A percentile compares a stretch with the other conserved stretches of the same genome.
phyloP scores from a whole-genome alignment of 2,888 invertebrate genomes.

The Hofmannophila pseudospretella region DNA sequence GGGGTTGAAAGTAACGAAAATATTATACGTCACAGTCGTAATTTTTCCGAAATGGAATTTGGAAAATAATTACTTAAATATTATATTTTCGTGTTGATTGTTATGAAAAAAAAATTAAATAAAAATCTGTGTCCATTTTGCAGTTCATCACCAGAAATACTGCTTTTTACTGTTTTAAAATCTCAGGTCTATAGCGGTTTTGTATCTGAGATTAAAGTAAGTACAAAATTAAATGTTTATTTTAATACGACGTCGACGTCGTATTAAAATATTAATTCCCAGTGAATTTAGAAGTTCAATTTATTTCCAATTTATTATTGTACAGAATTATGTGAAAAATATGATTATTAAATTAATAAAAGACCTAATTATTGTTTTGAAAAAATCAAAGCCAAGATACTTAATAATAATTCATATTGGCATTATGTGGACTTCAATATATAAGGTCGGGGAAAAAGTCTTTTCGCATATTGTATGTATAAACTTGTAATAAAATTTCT shows the following conservation, averaged over 20 bases:
- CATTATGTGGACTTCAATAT: too few species aligned
- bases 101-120: too few species aligned
- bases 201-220: too few species aligned
- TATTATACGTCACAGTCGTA: background rate
- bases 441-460: too few species aligned
- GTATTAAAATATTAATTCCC: background rate
- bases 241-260: too few species aligned
- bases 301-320: background rate
- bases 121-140: background rate
- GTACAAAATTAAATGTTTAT: too few species aligned
- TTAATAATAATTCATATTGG: constrained; percentile 22
- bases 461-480: too few species aligned
- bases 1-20: background rate
- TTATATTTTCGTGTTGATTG: background rate
- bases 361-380: constrained; percentile 12
- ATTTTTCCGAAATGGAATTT: background rate
- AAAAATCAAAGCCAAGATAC: constrained; percentile 29
- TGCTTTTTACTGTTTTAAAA: too few species aligned
- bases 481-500: too few species aligned
- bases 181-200: too few species aligned
- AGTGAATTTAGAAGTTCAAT: background rate
- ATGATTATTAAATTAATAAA: constrained; percentile 17
- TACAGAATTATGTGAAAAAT: constrained; percentile 13
- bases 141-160: background rate
- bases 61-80: background rate